These are phyloP conservation scores for Apamea crenata DNA, from an alignment of 2,888 invertebrate species.

Conservation along the genomic window DNA sequence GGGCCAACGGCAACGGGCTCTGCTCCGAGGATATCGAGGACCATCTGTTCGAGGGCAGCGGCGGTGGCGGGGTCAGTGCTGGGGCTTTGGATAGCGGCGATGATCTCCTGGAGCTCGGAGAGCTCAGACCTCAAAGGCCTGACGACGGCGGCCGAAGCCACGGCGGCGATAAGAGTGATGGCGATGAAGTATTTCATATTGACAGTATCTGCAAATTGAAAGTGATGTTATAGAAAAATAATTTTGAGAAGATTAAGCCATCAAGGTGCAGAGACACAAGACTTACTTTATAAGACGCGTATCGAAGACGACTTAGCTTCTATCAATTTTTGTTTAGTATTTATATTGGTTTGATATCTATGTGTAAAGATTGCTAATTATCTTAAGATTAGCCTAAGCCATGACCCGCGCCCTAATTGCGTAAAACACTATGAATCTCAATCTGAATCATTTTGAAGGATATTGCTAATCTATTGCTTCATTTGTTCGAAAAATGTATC, in stretches of 20 bases:
- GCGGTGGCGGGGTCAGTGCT: conserved; percentile 70
- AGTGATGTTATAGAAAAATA: background rate
- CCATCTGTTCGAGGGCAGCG: conserved; percentile 65
- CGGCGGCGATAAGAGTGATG: conserved; percentile 78
- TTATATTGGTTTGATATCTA: conserved; percentile 39
- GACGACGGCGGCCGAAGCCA: conserved; percentile 74
- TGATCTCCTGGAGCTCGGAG: conserved; percentile 73
- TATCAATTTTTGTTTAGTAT: conserved; percentile 13
- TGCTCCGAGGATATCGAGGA: conserved; percentile 41
- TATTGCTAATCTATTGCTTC: no score
- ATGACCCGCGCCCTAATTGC: no score
- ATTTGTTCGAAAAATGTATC: no score
- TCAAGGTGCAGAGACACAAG: background rate
- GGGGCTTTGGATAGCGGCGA: conserved; percentile 76
- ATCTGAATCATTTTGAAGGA: no score
- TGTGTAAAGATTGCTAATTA: conserved; percentile 27
- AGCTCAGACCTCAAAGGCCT: conserved; percentile 65
- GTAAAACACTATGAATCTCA: no score
- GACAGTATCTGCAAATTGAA: conserved; percentile 64
- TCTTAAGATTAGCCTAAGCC: conserved; percentile 35
- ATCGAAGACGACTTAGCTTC: conserved; percentile 53
- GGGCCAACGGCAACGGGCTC: conserved; percentile 66
- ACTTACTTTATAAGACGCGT: conserved; percentile 54
- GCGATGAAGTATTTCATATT: conserved; percentile 82
- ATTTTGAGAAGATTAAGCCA: background rate